Percentiles rank a stretch among this genome's conserved stretches.
Conservation (phyloP, 2,888 invertebrate species). For the Pterostichus madidus region DNA sequence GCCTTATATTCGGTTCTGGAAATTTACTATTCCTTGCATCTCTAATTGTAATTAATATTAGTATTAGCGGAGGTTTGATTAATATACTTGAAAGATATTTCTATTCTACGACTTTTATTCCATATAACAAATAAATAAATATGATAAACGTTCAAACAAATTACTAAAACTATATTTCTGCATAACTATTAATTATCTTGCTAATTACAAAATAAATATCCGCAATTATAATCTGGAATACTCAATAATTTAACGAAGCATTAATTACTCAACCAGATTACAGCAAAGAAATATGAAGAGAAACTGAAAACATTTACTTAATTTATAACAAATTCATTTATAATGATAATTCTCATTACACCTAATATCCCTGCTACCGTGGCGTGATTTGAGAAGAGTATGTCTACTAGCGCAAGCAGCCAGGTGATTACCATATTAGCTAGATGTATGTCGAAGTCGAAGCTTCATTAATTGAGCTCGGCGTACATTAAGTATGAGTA, state of each 20-base stretch:
- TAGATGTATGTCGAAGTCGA: conserved; percentile 25
- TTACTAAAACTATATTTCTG: neutral
- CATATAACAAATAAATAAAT: too few relatives aligned
- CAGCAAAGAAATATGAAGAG: conserved; percentile 6
- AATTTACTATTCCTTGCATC: too few relatives aligned
- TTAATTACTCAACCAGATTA: neutral
- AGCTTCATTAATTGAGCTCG: neutral
- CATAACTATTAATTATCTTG: neutral
- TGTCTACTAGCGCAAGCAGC: conserved; percentile 3
- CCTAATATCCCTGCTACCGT: conserved; percentile 2
- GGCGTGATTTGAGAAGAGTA: neutral
- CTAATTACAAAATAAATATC: conserved; percentile 16
- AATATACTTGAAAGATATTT: too few relatives aligned
- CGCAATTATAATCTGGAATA: neutral
- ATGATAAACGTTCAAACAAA: too few relatives aligned
- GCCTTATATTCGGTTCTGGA: too few relatives aligned
- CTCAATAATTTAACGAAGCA: neutral
- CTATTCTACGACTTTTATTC: too few relatives aligned
- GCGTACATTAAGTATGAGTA: conserved; percentile 21
- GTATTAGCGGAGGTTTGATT: too few relatives aligned
- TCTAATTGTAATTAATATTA: too few relatives aligned
- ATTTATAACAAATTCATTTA: conserved; percentile 43
- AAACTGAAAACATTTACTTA: conserved; percentile 21
- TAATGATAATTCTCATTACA: conserved; percentile 42
- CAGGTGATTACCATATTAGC: conserved; percentile 46